phyloP scores from a whole-genome alignment of 2,888 invertebrate genomes.

The Pyralis farinalis region DNA sequence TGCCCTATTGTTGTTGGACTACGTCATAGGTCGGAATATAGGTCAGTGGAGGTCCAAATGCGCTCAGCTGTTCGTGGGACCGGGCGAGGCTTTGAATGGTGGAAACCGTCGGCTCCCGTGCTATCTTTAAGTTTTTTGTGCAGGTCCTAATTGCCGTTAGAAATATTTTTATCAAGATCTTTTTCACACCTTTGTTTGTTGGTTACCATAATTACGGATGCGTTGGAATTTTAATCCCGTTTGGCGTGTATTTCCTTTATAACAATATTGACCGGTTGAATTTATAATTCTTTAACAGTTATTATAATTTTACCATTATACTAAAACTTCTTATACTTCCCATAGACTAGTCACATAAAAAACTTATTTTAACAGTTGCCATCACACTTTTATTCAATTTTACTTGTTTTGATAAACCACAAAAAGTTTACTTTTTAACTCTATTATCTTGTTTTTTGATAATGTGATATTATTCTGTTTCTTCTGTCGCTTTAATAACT shows the following conservation, averaged over 20 bases:
- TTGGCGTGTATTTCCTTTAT: neutral
- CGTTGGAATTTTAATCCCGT: constrained; percentile 1
- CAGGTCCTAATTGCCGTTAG: constrained; percentile 24
- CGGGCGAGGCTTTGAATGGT: constrained; percentile 23
- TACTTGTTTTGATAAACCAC: no score
- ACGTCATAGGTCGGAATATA: constrained; percentile 76
- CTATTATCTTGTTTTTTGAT: no score
- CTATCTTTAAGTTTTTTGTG: constrained; percentile 32
- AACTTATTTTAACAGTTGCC: no score
- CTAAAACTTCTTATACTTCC: no score
- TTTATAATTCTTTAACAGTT: no score
- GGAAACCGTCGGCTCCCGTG: constrained; percentile 27
- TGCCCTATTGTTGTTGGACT: constrained; percentile 73
- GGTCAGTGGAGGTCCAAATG: constrained; percentile 74
- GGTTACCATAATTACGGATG: neutral
- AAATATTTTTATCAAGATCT: constrained; percentile 15
- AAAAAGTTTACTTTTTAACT: no score
- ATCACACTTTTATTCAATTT: no score
- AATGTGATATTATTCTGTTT: no score
- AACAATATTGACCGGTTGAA: no score
- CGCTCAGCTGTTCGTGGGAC: constrained; percentile 73
- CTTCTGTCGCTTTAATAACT: no score
- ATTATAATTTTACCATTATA: no score
- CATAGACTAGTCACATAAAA: no score
- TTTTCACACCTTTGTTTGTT: constrained; percentile 9